Evolutionary conservation across 2,888 invertebrate species (phyloP).

Genomic region (Plagodis dolabraria): DNA sequence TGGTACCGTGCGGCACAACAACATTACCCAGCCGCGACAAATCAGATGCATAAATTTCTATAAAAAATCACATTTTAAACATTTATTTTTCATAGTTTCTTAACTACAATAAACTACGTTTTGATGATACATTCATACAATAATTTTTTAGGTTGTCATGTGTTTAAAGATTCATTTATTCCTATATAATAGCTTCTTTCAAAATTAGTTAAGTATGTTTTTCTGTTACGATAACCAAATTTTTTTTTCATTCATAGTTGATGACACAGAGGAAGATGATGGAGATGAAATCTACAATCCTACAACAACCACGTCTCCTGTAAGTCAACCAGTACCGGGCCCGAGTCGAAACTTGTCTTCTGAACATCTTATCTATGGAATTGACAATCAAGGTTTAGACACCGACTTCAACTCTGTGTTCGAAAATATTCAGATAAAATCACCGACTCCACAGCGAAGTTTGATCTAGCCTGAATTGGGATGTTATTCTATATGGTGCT

Average conservation of each 20-base stretch:
- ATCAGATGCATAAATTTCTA: too few relatives aligned
- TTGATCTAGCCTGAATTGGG: slow-evolving; percentile 54
- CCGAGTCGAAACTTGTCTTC: slow-evolving; percentile 77
- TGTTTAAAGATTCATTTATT: too few relatives aligned
- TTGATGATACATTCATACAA: too few relatives aligned
- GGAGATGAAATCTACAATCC: slow-evolving; percentile 78
- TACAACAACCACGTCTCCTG: slow-evolving; percentile 60
- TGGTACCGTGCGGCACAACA: too few relatives aligned
- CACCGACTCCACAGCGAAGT: slow-evolving; percentile 61
- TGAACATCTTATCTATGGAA: slow-evolving; percentile 79
- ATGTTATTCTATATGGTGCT: background rate
- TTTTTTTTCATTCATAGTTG: slow-evolving; percentile 56
- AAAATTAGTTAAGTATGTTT: too few relatives aligned
- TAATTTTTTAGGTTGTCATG: too few relatives aligned
- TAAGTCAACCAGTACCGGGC: slow-evolving; percentile 59
- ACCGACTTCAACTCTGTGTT: slow-evolving; percentile 87
- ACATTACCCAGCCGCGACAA: too few relatives aligned
- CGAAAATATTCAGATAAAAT: slow-evolving; percentile 85
- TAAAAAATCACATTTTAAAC: too few relatives aligned
- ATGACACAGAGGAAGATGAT: slow-evolving; percentile 78
- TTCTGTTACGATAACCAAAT: background rate
- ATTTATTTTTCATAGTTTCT: too few relatives aligned
- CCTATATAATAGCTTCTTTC: too few relatives aligned
- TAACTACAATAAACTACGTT: too few relatives aligned
- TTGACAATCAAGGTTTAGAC: slow-evolving; percentile 85